These are phyloP conservation scores for Chionis minor DNA, from an alignment of 2,113 vertebrate species.

Conservation along the genomic window DNA sequence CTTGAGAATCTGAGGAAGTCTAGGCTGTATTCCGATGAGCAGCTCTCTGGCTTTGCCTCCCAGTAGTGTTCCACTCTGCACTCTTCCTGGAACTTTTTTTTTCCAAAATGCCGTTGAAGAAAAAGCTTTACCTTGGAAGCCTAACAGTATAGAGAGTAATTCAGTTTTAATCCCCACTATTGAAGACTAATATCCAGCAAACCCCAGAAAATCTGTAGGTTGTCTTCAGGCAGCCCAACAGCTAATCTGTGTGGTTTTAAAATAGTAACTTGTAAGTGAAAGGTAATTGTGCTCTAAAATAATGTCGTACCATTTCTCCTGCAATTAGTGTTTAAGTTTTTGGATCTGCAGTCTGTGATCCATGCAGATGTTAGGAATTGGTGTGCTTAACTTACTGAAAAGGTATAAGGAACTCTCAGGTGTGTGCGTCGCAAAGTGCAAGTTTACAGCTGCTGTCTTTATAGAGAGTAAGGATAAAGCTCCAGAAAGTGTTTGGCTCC, in stretches of 20 bases:
- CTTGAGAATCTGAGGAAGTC: neutral
- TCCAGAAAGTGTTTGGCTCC: neutral
- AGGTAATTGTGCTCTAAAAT: neutral
- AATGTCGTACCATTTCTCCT: neutral
- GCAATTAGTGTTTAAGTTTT: neutral
- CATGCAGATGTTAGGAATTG: accelerated
- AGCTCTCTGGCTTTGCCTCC: neutral
- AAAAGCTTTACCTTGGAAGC: neutral
- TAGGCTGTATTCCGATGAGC: neutral
- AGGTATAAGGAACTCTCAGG: accelerated
- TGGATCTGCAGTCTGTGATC: neutral
- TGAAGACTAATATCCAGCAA: neutral
- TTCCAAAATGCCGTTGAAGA: neutral
- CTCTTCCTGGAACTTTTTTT: neutral
- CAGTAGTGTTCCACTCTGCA: neutral
- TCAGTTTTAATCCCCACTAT: neutral
- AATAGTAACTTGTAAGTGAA: neutral
- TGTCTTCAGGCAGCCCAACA: neutral
- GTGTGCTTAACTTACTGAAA: neutral
- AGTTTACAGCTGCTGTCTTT: accelerated
- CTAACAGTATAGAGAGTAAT: neutral
- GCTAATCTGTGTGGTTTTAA: neutral
- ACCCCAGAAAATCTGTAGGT: neutral
- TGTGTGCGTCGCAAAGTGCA: neutral
- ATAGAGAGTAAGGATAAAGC: neutral